Evolutionary conservation across 2,113 vertebrate genomes (phyloP).

Genomic region (Chlorocebus sabaeus): DNA sequence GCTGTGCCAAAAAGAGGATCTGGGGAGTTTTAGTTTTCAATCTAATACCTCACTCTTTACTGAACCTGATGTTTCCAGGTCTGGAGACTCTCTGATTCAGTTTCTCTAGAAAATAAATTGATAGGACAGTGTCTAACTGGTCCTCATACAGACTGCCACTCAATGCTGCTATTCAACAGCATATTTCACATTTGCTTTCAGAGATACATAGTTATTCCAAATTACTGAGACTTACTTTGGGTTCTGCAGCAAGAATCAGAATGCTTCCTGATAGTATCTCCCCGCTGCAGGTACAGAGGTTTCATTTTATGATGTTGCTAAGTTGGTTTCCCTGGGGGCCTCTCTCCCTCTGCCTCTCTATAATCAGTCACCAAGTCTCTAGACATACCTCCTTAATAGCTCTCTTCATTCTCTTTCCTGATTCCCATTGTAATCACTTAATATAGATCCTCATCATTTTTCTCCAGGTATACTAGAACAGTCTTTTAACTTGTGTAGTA

Average conservation of each 20-base stretch:
- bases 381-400: neutral
- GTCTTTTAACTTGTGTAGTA: slow-evolving; percentile 7
- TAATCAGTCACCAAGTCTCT: neutral
- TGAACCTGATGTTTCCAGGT: neutral
- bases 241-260: neutral
- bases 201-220: neutral
- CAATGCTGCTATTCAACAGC: neutral
- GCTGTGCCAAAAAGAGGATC: neutral
- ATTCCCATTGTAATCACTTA: neutral
- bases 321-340: neutral
- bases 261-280: neutral
- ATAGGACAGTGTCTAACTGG: neutral
- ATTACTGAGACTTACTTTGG: neutral
- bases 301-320: neutral
- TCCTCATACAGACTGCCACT: neutral
- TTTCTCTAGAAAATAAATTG: neutral
- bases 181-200: neutral
- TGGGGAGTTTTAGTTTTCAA: neutral
- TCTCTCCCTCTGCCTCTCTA: neutral
- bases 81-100: neutral
- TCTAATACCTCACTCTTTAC: neutral
- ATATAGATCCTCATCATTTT: neutral
- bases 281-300: neutral
- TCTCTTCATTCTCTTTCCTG: neutral
- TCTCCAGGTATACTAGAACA: neutral